Evolutionary conservation across 2,113 vertebrate genomes (phyloP).

Genomic region (Chlorodrepanis virens): DNA sequence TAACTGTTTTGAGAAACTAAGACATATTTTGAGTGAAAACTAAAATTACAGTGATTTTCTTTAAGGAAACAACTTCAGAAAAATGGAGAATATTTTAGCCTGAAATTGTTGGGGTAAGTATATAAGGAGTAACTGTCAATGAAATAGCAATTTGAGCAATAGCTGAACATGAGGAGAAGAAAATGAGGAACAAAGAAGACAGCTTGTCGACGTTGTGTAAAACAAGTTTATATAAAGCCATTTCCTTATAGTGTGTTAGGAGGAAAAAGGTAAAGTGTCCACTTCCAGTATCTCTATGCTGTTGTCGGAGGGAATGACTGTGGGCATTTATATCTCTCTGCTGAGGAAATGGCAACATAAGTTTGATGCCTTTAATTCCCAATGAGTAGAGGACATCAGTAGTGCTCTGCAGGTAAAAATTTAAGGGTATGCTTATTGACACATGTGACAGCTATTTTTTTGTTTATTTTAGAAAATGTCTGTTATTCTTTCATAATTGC

Average conservation of each 20-base stretch:
- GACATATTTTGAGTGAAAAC: neutral
- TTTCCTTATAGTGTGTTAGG: neutral
- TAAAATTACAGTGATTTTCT: neutral
- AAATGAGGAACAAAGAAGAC: neutral
- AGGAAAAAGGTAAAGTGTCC: neutral
- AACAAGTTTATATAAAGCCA: neutral
- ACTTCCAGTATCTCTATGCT: neutral
- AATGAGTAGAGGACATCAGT: neutral
- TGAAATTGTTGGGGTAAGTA: rapidly evolving
- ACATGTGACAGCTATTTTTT: neutral
- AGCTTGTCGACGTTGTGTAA: neutral
- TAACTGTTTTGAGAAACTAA: neutral
- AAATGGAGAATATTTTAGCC: neutral
- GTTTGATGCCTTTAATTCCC: neutral
- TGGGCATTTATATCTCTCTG: neutral
- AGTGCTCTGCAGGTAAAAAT: neutral
- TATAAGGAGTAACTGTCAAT: neutral
- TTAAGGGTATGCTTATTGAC: neutral
- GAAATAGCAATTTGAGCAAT: neutral
- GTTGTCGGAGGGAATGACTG: neutral
- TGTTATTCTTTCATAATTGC: neutral
- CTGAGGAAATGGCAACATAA: neutral
- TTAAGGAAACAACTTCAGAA: neutral
- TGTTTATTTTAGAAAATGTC: neutral
- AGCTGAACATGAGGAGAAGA: neutral